Base-by-base conservation (phyloP, 1,140 invertebrate genomes). In the Macrosteles quadrilineatus region DNA sequence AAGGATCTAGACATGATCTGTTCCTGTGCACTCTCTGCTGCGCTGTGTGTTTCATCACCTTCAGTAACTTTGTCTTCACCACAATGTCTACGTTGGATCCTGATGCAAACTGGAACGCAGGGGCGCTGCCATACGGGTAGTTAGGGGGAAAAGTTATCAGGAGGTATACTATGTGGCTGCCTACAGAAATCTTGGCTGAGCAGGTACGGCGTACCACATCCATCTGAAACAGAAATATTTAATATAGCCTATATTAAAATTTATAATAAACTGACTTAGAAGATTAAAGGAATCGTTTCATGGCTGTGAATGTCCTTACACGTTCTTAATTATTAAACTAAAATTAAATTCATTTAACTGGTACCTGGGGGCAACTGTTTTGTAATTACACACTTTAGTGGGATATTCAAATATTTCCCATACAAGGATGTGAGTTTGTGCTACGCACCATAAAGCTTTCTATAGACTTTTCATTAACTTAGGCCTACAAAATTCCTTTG, bases 131-230 rank as follows among this genome's bases (percentile, higher is more conserved):
- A 53, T 87, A 87, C 1, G 94, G 92, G 81, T 94, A 94, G 77
- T 86, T 87, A 50, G 85, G 84, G 0, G 94, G 92, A 78, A 96
- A 96, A 63, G 84, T 86, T 0, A 96, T 88, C 80, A 91, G 88
- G 65, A 97, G 80, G 69, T 89, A 87, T 9, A 93, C 88, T 31
- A 86, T 85, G 71, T 91, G 88, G 68, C 87, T 89, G 68, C 90
- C 91, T 25, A 87, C 87, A 55, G 86, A 85, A 0, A 90, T 90
- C 55, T 87, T 89, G 30, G 94, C 91, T 1, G 87, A 89, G 68
- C 91, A 92, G 65, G 83, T 87, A 59, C 94, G 86, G 68, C 88
- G 88, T 17, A 86, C 81, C 3, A 86, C 85, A 76, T 91, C 88
- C 79, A 91, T 86, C 71, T 85, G 79, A 74, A 81, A 76, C n/a